These are phyloP conservation scores for Paraescarpia echinospica DNA, from an alignment of 1,140 invertebrate species.

Conservation along the genomic window DNA sequence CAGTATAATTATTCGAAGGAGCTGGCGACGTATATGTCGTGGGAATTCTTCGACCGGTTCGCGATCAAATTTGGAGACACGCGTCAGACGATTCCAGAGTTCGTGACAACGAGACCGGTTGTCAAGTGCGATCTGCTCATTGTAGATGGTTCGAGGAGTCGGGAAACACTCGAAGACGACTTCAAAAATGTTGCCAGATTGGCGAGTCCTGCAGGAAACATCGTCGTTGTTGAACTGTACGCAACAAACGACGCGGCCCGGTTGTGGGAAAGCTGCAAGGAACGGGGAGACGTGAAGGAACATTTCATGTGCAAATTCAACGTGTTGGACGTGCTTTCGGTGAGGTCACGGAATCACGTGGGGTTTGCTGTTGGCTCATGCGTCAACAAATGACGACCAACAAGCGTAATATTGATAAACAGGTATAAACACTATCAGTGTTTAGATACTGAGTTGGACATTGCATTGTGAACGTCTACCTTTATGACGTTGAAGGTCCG, in stretches of 20 bases:
- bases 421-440: background rate
- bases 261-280: background rate
- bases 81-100: background rate
- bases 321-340: background rate
- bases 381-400: background rate
- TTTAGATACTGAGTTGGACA: background rate
- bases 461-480: background rate
- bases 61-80: conserved; percentile 9
- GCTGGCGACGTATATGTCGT: conserved; percentile 6
- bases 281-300: conserved; percentile 10
- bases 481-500: too few species aligned
- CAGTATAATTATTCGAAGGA: background rate
- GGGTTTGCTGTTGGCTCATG: conserved; percentile 9
- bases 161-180: background rate
- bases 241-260: background rate
- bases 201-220: background rate
- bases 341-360: background rate
- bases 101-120: background rate
- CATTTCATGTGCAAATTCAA: conserved; percentile 14
- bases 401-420: background rate
- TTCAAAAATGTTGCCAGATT: conserved; percentile 7
- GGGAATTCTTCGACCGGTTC: conserved; percentile 6
- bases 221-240: conserved; percentile 1
- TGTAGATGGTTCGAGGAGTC: conserved; percentile 10
- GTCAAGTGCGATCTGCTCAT: conserved; percentile 15